Evolutionary conservation across 1,140 invertebrate genomes (phyloP).

Genomic region (Diachasmimorpha longicaudata): DNA sequence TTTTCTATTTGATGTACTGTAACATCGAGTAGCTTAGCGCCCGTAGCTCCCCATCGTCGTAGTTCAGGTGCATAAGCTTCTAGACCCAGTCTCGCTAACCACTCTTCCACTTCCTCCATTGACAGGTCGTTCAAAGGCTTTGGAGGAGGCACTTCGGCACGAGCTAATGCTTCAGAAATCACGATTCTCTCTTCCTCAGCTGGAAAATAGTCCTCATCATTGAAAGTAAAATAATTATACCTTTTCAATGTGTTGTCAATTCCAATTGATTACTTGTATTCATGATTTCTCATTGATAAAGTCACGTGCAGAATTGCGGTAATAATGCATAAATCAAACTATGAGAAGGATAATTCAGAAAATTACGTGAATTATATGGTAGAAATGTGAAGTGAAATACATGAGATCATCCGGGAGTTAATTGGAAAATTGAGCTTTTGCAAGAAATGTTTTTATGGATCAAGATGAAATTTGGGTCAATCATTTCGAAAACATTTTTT

Average conservation of each 20-base stretch:
- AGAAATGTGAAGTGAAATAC: too few species aligned
- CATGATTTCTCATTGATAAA: not conserved
- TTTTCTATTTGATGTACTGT: constrained; percentile 87
- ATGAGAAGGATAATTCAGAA: too few species aligned
- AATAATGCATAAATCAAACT: too few species aligned
- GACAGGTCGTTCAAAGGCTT: constrained; percentile 80
- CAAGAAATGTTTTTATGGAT: too few species aligned
- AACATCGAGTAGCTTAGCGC: constrained; percentile 81
- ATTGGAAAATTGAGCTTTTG: too few species aligned
- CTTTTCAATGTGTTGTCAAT: not conserved
- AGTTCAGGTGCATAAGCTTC: constrained; percentile 82
- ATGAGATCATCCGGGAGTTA: too few species aligned
- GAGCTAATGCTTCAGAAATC: constrained; percentile 60
- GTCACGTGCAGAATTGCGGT: not conserved
- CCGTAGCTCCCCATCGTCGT: constrained; percentile 80
- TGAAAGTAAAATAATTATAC: constrained; percentile 17
- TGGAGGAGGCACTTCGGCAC: constrained; percentile 56
- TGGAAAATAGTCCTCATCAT: constrained; percentile 44
- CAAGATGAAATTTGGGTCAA: too few species aligned
- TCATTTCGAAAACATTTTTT: too few species aligned
- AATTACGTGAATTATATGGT: too few species aligned
- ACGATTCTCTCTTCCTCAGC: constrained; percentile 74
- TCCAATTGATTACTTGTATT: not conserved
- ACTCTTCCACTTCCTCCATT: constrained; percentile 82
- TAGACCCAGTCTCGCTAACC: constrained; percentile 87